Evolutionary conservation across 2,113 vertebrate genomes (phyloP).

Genomic region (Prionailurus viverrinus): DNA sequence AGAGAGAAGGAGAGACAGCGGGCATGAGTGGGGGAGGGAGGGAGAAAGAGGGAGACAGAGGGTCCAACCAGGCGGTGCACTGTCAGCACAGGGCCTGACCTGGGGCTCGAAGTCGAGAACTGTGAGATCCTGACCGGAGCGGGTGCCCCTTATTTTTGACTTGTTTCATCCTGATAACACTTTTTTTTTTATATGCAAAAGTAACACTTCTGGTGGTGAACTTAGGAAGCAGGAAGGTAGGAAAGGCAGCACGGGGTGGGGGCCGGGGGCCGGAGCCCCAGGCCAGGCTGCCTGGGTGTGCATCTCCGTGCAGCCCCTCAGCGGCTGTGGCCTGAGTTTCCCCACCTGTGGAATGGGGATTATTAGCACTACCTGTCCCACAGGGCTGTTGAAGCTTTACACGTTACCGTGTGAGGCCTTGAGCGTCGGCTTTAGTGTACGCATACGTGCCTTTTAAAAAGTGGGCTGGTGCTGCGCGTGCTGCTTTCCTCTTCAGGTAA

Average conservation of each 20-base stretch:
- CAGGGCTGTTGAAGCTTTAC: neutral
- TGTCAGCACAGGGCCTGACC: no score
- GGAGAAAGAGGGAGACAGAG: no score
- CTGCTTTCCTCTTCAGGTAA: neutral
- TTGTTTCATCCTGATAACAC: neutral
- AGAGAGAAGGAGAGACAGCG: no score
- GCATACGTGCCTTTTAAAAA: neutral
- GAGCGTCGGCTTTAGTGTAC: neutral
- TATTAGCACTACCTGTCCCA: neutral
- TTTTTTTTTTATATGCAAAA: neutral
- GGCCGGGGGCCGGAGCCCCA: no score
- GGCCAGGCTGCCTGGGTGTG: neutral
- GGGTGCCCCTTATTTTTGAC: neutral
- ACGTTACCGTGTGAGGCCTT: neutral
- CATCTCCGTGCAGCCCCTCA: accelerated
- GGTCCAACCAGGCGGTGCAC: no score
- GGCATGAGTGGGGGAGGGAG: no score
- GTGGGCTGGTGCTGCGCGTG: neutral
- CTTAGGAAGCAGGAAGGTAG: neutral
- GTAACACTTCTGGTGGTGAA: neutral
- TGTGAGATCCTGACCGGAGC: no score
- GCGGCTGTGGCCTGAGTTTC: neutral
- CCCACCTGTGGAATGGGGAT: no score
- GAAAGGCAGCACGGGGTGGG: neutral
- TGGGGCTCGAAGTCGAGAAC: no score